A percentile compares a stretch with the other conserved stretches of the same genome.
Evolutionary conservation across 2,797 vertebrate species (phyloP).

Genomic region (Malacoctenus gilli): DNA sequence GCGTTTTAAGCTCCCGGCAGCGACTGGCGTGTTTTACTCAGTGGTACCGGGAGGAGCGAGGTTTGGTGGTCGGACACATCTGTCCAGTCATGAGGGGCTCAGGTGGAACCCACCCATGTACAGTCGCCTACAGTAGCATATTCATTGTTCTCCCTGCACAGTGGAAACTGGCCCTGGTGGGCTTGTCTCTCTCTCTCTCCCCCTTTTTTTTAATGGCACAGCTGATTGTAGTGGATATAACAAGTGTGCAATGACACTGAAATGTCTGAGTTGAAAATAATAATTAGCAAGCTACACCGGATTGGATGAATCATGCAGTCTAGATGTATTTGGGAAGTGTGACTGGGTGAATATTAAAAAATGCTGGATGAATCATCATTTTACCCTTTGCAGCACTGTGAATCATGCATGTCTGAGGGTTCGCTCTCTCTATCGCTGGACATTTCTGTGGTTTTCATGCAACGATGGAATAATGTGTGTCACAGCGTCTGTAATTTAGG

Average conservation of each 20-base stretch:
- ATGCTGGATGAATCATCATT: slow-evolving; percentile 59
- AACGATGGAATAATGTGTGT: slow-evolving; percentile 6
- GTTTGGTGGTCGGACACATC: slow-evolving; percentile 43
- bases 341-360: slow-evolving; percentile 47
- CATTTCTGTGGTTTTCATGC: neutral
- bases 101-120: slow-evolving; percentile 73
- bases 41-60: slow-evolving; percentile 8
- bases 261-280: slow-evolving; percentile 16
- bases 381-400: slow-evolving; percentile 22
- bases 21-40: slow-evolving; percentile 4
- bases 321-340: slow-evolving; percentile 28
- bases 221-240: slow-evolving; percentile 16
- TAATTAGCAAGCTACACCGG: slow-evolving; percentile 10
- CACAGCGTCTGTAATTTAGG: no score
- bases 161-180: slow-evolving; percentile 56
- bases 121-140: slow-evolving; percentile 57
- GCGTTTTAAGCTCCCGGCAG: slow-evolving; percentile 25
- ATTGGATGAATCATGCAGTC: slow-evolving; percentile 15
- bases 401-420: slow-evolving; percentile 7
- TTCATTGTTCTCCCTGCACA: slow-evolving; percentile 78
- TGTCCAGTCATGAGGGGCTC: slow-evolving; percentile 38
- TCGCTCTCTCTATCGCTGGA: neutral
- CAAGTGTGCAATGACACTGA: neutral
- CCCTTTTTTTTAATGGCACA: slow-evolving; percentile 1
- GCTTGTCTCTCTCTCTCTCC: slow-evolving; percentile 31